phyloP scores from a whole-genome alignment of 1,140 invertebrate species.

The Odontomachus brunneus region DNA sequence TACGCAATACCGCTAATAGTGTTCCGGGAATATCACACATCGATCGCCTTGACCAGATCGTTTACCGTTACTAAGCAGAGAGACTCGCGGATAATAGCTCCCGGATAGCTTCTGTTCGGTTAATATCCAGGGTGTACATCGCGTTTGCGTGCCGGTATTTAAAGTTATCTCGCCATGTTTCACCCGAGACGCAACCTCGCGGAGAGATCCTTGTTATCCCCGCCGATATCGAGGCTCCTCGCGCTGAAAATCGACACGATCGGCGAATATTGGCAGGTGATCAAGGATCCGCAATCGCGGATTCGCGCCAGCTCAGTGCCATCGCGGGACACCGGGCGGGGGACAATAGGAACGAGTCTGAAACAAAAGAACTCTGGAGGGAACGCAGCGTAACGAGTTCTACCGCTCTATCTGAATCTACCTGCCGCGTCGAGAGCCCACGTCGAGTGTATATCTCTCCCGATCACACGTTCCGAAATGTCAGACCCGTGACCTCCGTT shows the following conservation, averaged over 20 bases:
- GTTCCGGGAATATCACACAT: slow-evolving; percentile 13
- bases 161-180: not conserved
- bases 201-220: not conserved
- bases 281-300: too few relatives aligned
- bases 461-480: slow-evolving; percentile 82
- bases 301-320: too few relatives aligned
- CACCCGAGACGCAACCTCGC: not conserved
- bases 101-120: too few relatives aligned
- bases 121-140: too few relatives aligned
- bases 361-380: not conserved
- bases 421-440: slow-evolving; percentile 30
- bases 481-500: slow-evolving; percentile 78
- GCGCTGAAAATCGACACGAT: too few relatives aligned
- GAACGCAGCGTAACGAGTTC: slow-evolving; percentile 3
- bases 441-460: slow-evolving; percentile 78
- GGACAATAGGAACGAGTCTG: not conserved
- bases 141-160: too few relatives aligned
- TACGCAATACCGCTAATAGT: not conserved
- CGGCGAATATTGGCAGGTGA: too few relatives aligned
- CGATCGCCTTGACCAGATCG: not conserved
- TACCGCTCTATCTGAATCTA: slow-evolving; percentile 75
- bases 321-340: too few relatives aligned
- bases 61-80: slow-evolving; percentile 10
- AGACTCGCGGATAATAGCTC: too few relatives aligned
- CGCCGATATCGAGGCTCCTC: not conserved